phyloP scores from a whole-genome alignment of 64 coral and sea anemone genomes.

The Porites lutea region DNA sequence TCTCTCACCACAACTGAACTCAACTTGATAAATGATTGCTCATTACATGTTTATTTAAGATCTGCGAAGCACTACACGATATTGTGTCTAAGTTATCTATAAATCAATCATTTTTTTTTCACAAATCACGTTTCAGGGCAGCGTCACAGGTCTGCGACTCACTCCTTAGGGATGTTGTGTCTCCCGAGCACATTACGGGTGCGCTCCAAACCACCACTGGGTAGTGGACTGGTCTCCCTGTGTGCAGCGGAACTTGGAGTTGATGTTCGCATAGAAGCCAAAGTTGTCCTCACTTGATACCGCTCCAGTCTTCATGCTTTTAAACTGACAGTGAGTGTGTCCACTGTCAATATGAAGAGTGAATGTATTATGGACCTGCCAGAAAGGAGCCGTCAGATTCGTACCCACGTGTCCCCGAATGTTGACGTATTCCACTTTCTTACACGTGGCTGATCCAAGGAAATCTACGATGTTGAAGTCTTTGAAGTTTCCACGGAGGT shows the following conservation, averaged over 20 bases:
- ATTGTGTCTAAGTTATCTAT: background rate
- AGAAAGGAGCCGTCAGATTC: conserved; percentile 30
- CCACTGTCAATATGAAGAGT: conserved; percentile 47
- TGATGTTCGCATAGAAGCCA: conserved; percentile 27
- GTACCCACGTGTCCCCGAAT: conserved; percentile 44
- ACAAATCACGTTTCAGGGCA: background rate
- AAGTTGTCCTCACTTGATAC: conserved; percentile 75
- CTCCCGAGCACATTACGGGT: background rate
- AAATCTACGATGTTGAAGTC: conserved; percentile 56
- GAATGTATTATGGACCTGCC: background rate
- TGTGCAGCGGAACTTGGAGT: conserved; percentile 66
- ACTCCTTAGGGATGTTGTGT: background rate
- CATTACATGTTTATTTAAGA: too few relatives aligned
- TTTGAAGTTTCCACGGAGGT: conserved; percentile 47
- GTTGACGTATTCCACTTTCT: conserved; percentile 68
- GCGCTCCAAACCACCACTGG: conserved; percentile 59
- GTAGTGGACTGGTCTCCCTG: conserved; percentile 12
- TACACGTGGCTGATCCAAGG: conserved; percentile 46
- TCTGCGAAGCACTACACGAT: too few relatives aligned
- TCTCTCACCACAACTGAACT: too few relatives aligned
- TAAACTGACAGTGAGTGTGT: conserved; percentile 6
- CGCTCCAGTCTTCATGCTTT: background rate
- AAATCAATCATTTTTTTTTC: background rate
- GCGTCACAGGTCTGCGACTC: background rate
- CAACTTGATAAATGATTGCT: too few relatives aligned